Percentiles rank a stretch among this genome's conserved stretches.
These are phyloP conservation scores for Galeopterus variegatus DNA, from an alignment of 2,113 vertebrate species.

Conservation along the genomic window DNA sequence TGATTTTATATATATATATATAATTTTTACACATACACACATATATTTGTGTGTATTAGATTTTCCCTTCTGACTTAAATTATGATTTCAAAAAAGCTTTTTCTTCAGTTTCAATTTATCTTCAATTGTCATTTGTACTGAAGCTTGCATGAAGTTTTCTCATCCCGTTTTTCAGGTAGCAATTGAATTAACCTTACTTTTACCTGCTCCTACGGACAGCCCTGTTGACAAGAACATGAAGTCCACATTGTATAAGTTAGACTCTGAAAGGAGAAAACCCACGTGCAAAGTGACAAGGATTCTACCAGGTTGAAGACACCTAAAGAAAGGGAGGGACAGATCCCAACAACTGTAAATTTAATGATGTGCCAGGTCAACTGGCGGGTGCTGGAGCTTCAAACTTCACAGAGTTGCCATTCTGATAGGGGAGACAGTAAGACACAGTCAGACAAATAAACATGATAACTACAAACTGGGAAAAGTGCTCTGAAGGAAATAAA, in stretches of 20 bases:
- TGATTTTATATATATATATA: not conserved
- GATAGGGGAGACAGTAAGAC: not conserved
- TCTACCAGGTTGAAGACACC: not conserved
- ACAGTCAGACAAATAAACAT: not conserved
- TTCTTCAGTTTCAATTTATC: constrained; percentile 46
- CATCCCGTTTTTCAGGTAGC: constrained; percentile 15
- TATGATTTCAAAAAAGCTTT: constrained; percentile 48
- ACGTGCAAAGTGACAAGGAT: not conserved
- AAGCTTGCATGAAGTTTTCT: constrained; percentile 57
- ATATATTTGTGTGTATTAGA: not conserved
- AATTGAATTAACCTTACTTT: constrained; percentile 4
- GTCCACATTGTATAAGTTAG: constrained; percentile 14
- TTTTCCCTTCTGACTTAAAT: constrained; percentile 24
- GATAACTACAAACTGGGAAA: not conserved
- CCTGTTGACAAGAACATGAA: constrained; percentile 29
- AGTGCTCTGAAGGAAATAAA: constrained; percentile 43
- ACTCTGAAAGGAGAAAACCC: constrained; percentile 52
- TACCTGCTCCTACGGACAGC: not conserved
- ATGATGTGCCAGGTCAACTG: too few relatives aligned
- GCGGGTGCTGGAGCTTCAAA: not conserved
- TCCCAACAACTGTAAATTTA: not conserved
- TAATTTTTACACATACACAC: not conserved
- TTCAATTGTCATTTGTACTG: constrained; percentile 11
- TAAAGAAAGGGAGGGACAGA: not conserved
- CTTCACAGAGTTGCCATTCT: not conserved